These are phyloP conservation scores for Epinotia bilunana DNA, from an alignment of 2,888 invertebrate genomes.

Conservation along the genomic window DNA sequence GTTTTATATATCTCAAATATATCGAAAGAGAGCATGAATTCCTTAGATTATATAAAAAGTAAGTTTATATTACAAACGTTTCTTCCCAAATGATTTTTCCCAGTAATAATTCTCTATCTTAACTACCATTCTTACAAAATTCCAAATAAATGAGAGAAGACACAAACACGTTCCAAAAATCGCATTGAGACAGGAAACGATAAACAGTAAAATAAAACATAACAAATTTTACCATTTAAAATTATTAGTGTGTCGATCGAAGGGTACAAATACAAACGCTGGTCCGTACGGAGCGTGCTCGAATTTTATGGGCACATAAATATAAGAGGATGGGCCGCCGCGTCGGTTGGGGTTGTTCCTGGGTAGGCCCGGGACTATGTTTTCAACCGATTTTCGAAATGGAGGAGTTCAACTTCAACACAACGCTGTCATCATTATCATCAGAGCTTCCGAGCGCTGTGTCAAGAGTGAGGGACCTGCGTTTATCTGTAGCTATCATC, in stretches of 20 bases:
- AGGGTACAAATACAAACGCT: conserved; percentile 64
- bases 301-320: conserved; percentile 79
- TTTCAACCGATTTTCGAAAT: neutral
- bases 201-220: conserved; percentile 34
- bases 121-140: no score
- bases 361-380: neutral
- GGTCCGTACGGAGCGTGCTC: conserved; percentile 72
- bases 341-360: conserved; percentile 32
- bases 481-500: no score
- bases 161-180: conserved; percentile 4
- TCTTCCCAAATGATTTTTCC: no score
- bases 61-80: no score
- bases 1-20: no score
- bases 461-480: no score
- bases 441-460: no score
- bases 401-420: no score
- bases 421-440: no score
- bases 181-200: conserved; percentile 17
- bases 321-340: conserved; percentile 63
- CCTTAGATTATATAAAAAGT: no score
- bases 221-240: conserved; percentile 41
- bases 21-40: no score
- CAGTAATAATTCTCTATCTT: no score
- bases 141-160: neutral
- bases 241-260: conserved; percentile 61